A percentile compares a stretch with the other conserved stretches of the same genome.
These are phyloP conservation scores for Chitala chitala DNA, from an alignment of 2,113 vertebrate species.

Conservation along the genomic window DNA sequence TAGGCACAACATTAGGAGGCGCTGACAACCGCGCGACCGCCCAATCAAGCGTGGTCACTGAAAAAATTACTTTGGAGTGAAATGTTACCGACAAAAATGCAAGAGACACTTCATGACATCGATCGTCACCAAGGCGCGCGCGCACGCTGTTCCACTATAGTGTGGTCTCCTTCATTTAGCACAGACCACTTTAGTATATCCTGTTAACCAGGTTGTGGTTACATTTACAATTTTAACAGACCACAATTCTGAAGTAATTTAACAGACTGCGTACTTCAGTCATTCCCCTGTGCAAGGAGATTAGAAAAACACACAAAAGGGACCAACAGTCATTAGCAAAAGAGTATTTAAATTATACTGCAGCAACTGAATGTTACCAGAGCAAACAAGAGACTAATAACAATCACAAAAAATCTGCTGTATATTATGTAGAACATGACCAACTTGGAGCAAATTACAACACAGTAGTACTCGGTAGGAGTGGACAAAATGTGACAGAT, in stretches of 20 bases:
- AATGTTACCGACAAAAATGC: neutral
- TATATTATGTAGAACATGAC: too few relatives aligned
- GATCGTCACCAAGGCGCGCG: neutral
- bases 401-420: too few relatives aligned
- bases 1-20: conserved; percentile 12
- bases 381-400: too few relatives aligned
- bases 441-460: too few relatives aligned
- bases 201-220: conserved; percentile 6
- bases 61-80: conserved; percentile 11
- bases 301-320: neutral
- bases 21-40: neutral
- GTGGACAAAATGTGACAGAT: too few relatives aligned
- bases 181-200: neutral
- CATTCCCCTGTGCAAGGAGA: conserved; percentile 12
- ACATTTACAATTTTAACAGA: neutral
- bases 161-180: neutral
- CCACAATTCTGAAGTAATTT: conserved; percentile 15
- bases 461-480: too few relatives aligned
- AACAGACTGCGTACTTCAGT: neutral
- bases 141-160: neutral
- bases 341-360: too few relatives aligned
- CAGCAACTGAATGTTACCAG: too few relatives aligned
- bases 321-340: neutral
- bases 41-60: conserved; percentile 19
- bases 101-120: conserved; percentile 5